phyloP scores from a whole-genome alignment of 2,888 invertebrate genomes.

The Trissonchulus latispiculum region DNA sequence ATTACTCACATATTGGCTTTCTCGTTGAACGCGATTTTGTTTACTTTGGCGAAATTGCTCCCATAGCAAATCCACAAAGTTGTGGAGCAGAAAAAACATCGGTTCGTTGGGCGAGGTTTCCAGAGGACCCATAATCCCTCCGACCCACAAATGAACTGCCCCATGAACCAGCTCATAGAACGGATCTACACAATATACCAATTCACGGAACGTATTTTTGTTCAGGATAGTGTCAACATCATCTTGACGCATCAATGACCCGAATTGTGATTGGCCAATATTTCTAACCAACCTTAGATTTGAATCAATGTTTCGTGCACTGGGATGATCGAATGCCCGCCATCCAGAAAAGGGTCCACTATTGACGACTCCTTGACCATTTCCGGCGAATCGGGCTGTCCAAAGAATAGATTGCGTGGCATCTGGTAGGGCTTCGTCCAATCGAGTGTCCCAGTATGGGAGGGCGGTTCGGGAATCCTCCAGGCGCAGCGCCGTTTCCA shows the following conservation, averaged over 20 bases:
- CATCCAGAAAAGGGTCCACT: conserved; percentile 38
- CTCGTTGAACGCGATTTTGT: conserved; percentile 16
- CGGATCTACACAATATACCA: conserved; percentile 28
- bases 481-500: conserved; percentile 15
- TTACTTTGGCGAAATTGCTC: conserved; percentile 35
- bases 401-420: conserved; percentile 43
- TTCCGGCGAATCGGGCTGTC: conserved; percentile 42
- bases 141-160: conserved; percentile 40
- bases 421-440: conserved; percentile 41
- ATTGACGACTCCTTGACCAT: conserved; percentile 37
- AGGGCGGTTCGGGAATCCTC: conserved; percentile 38
- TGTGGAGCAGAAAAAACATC: conserved; percentile 43
- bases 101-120: conserved; percentile 44
- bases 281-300: neutral
- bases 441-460: conserved; percentile 45
- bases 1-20: conserved; percentile 5
- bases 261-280: conserved; percentile 9
- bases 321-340: neutral
- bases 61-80: conserved; percentile 44
- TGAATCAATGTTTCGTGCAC: neutral
- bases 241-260: neutral
- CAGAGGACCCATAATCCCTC: conserved; percentile 42
- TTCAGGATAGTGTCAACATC: neutral
- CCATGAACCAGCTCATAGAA: conserved; percentile 34
- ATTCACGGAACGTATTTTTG: neutral